A percentile compares a stretch with the other conserved stretches of the same genome.
These are phyloP conservation scores for Austrofundulus limnaeus DNA, from an alignment of 2,113 vertebrate species.

Conservation along the genomic window DNA sequence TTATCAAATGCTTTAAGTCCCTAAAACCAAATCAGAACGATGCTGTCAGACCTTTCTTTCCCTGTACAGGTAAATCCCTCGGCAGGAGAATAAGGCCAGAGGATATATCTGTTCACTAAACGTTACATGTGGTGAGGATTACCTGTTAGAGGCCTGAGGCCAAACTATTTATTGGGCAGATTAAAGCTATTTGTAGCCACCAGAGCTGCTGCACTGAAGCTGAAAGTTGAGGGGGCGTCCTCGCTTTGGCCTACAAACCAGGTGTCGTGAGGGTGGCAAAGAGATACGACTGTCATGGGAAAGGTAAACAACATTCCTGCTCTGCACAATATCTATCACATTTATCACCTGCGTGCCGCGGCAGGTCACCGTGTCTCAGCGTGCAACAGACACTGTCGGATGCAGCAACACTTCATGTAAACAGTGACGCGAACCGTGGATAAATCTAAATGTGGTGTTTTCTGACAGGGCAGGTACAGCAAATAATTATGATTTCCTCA, in stretches of 20 bases:
- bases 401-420: slow-evolving; percentile 3
- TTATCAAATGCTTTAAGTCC: not conserved
- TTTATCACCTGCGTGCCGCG: slow-evolving; percentile 34
- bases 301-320: slow-evolving; percentile 51
- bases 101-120: slow-evolving; percentile 7
- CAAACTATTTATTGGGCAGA: slow-evolving; percentile 40
- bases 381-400: slow-evolving; percentile 53
- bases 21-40: slow-evolving; percentile 2
- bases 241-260: slow-evolving; percentile 5
- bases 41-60: not conserved
- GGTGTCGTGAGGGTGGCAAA: slow-evolving; percentile 21
- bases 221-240: slow-evolving; percentile 7
- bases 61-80: not conserved
- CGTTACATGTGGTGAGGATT: slow-evolving; percentile 33
- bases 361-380: slow-evolving; percentile 55
- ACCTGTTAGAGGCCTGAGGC: slow-evolving; percentile 26
- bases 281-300: slow-evolving; percentile 40
- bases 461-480: not conserved
- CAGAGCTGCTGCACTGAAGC: slow-evolving; percentile 23
- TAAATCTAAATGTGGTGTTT: slow-evolving; percentile 59
- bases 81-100: not conserved
- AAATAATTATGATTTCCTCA: too few species aligned
- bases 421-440: slow-evolving; percentile 40
- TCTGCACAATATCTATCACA: slow-evolving; percentile 33
- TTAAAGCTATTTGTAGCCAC: slow-evolving; percentile 52